Conservation (phyloP, 2,113 vertebrate species). For the Semnornis frantzii region DNA sequence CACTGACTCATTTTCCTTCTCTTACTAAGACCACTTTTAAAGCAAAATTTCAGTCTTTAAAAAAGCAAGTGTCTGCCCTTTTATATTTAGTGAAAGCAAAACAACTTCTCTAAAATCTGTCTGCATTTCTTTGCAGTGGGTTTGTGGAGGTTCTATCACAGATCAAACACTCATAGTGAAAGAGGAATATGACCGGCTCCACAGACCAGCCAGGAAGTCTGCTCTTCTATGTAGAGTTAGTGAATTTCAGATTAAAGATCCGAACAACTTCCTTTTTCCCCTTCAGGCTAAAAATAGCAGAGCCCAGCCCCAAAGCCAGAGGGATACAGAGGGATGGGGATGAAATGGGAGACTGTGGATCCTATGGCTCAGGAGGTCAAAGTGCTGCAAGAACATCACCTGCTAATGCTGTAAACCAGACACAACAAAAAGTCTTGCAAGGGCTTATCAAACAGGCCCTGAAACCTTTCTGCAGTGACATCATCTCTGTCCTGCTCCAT, state of each 20-base stretch:
- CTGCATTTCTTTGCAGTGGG: slow-evolving; percentile 51
- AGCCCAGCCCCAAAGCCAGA: neutral
- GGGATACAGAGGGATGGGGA: neutral
- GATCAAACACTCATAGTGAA: slow-evolving; percentile 37
- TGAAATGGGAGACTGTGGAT: neutral
- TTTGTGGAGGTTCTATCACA: slow-evolving; percentile 24
- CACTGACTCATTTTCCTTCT: slow-evolving; percentile 57
- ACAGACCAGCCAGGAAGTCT: slow-evolving; percentile 48
- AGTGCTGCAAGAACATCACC: neutral
- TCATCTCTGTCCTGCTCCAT: neutral
- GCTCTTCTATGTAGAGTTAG: neutral
- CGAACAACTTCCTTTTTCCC: slow-evolving; percentile 48
- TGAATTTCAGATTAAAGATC: slow-evolving; percentile 49
- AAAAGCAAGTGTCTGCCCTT: neutral
- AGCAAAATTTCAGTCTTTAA: slow-evolving; percentile 29
- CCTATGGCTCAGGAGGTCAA: neutral
- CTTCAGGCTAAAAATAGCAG: slow-evolving; percentile 17
- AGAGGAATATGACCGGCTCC: slow-evolving; percentile 66
- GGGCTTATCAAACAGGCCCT: neutral
- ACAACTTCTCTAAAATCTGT: slow-evolving; percentile 46
- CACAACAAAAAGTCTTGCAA: neutral
- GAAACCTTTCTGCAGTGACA: neutral
- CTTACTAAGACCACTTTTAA: slow-evolving; percentile 29
- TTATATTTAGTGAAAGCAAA: slow-evolving; percentile 12
- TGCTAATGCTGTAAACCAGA: neutral